A percentile compares a stretch with the other conserved stretches of the same genome.
Conservation (phyloP, 2,113 vertebrate species). For the Rhineura floridana region DNA sequence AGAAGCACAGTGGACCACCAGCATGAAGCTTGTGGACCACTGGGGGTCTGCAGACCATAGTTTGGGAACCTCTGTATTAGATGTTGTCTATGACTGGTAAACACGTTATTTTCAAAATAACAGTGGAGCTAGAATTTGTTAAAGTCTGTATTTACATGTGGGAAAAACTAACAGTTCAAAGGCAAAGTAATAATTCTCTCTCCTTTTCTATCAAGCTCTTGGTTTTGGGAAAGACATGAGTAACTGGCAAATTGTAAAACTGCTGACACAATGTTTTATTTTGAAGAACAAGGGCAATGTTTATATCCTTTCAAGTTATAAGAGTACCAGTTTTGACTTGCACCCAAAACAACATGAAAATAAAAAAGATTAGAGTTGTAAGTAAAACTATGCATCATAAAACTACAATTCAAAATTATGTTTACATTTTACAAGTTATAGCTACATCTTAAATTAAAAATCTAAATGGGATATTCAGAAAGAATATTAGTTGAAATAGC, state of each 20-base stretch:
- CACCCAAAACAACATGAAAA: neutral
- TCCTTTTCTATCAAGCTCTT: neutral
- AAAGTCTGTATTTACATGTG: constrained; percentile 30
- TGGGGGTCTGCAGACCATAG: too few species aligned
- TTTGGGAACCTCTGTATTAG: too few species aligned
- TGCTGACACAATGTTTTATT: constrained; percentile 31
- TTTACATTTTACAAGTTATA: constrained; percentile 32
- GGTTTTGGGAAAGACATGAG: constrained; percentile 10
- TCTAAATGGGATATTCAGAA: constrained; percentile 29
- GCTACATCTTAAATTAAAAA: constrained; percentile 18
- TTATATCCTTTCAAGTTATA: constrained; percentile 6
- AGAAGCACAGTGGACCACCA: too few species aligned
- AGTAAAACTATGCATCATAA: constrained; percentile 14
- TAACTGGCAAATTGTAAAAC: constrained; percentile 35
- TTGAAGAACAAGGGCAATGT: constrained; percentile 11
- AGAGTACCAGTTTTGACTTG: neutral
- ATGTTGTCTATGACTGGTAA: too few species aligned
- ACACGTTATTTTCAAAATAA: neutral
- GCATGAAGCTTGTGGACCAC: too few species aligned
- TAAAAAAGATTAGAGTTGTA: neutral
- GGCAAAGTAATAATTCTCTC: neutral
- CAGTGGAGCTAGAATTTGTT: neutral
- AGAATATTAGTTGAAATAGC: neutral
- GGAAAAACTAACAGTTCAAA: neutral
- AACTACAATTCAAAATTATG: constrained; percentile 3